Conservation (phyloP, 2,797 vertebrate species). For the Vespertilio murinus region DNA sequence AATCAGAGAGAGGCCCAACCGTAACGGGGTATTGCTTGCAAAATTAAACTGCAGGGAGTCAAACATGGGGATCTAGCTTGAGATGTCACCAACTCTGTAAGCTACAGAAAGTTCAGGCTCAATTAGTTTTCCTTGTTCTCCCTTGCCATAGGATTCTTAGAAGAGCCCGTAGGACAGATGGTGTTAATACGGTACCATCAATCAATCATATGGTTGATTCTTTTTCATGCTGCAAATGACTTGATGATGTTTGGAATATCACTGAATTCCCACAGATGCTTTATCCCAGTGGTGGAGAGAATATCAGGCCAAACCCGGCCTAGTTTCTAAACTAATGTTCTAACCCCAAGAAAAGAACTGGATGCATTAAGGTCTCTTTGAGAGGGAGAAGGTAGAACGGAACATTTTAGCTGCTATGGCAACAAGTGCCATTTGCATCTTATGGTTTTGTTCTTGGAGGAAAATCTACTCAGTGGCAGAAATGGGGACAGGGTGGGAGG, state of each 20-base stretch:
- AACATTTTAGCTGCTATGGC: constrained; percentile 52
- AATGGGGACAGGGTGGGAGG: not conserved
- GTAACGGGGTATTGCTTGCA: constrained; percentile 8
- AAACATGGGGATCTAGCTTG: constrained; percentile 16
- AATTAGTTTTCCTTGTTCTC: constrained; percentile 1
- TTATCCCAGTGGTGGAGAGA: not conserved
- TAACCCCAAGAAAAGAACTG: not conserved
- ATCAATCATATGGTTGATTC: not conserved
- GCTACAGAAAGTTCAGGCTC: constrained; percentile 3
- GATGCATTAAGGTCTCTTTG: not conserved
- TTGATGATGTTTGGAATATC: constrained; percentile 11
- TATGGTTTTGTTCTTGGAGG: constrained; percentile 27
- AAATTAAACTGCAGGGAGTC: constrained; percentile 50
- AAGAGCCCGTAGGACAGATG: constrained; percentile 7
- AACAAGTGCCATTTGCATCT: constrained; percentile 14
- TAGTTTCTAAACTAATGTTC: not conserved
- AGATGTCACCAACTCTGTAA: constrained; percentile 56
- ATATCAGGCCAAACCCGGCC: not conserved
- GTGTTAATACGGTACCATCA: not conserved
- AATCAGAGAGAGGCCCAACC: not conserved
- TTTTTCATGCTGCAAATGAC: not conserved
- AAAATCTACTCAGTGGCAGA: constrained; percentile 32
- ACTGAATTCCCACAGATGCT: not conserved
- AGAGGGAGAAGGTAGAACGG: not conserved
- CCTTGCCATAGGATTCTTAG: not conserved